These are phyloP conservation scores for Poeciliopsis presidionis DNA, from an alignment of 2,797 vertebrate genomes.

Conservation along the genomic window DNA sequence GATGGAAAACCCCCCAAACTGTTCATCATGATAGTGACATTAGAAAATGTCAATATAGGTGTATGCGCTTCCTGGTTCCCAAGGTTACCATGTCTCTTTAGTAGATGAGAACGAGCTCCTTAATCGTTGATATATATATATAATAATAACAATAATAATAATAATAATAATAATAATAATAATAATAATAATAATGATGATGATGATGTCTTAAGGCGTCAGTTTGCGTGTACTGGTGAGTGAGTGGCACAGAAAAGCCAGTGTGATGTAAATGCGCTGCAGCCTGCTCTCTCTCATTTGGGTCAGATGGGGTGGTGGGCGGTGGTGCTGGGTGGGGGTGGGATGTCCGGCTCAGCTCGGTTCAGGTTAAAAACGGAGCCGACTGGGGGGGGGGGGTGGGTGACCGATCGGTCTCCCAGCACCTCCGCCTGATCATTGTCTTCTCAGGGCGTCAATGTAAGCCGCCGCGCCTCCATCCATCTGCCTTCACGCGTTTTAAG, in stretches of 20 bases:
- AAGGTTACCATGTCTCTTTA: not conserved
- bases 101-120: not conserved
- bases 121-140: not conserved
- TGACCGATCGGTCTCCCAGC: conserved; percentile 59
- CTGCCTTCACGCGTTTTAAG: conserved; percentile 25
- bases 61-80: not conserved
- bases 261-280: not conserved
- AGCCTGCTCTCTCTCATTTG: conserved; percentile 50
- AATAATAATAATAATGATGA: no score
- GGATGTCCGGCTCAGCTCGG: conserved; percentile 24
- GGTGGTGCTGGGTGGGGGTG: conserved; percentile 1
- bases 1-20: not conserved
- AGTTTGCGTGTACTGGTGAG: not conserved
- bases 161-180: no score
- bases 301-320: conserved; percentile 56
- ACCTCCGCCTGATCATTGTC: conserved; percentile 62
- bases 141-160: no score
- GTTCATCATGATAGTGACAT: not conserved
- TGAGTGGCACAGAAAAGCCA: not conserved
- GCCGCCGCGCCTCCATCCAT: conserved; percentile 48
- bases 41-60: not conserved
- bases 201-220: not conserved
- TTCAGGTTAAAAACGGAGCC: conserved; percentile 19
- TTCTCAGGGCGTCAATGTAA: conserved; percentile 60
- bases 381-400: not conserved